phyloP scores from a whole-genome alignment of 2,888 invertebrate genomes.

The Cephus sareptanus region DNA sequence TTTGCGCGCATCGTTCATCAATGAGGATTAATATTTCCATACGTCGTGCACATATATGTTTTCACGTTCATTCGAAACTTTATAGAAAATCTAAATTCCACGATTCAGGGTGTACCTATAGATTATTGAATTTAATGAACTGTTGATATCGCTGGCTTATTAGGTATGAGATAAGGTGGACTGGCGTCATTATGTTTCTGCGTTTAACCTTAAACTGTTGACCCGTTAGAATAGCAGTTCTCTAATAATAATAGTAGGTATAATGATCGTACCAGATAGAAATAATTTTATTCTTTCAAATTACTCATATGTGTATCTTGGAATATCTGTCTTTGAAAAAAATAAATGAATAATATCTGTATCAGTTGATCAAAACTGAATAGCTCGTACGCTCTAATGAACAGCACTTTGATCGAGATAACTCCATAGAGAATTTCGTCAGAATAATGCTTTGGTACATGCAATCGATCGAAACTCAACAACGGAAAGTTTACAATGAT shows the following conservation, averaged over 20 bases:
- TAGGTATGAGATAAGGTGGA: neutral
- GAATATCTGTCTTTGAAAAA: neutral
- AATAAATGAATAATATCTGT: neutral
- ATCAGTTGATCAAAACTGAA: neutral
- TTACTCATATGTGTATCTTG: neutral
- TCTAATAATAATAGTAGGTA: neutral
- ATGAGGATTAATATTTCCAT: constrained; percentile 20
- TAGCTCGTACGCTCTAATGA: neutral
- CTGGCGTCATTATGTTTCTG: neutral
- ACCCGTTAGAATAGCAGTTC: neutral
- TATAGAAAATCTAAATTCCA: neutral
- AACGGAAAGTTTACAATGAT: neutral
- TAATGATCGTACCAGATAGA: neutral
- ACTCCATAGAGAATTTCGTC: neutral
- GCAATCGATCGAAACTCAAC: neutral
- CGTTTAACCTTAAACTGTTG: neutral
- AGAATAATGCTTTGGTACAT: neutral
- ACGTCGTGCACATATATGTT: neutral
- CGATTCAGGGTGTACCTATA: neutral
- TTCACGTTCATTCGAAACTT: neutral
- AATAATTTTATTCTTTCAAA: neutral
- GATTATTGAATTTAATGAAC: neutral
- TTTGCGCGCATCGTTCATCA: constrained; percentile 19
- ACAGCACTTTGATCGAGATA: neutral
- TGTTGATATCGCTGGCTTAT: neutral